Evolutionary conservation across 1,140 invertebrate genomes (phyloP).

Genomic region (Portunus trituberculatus): DNA sequence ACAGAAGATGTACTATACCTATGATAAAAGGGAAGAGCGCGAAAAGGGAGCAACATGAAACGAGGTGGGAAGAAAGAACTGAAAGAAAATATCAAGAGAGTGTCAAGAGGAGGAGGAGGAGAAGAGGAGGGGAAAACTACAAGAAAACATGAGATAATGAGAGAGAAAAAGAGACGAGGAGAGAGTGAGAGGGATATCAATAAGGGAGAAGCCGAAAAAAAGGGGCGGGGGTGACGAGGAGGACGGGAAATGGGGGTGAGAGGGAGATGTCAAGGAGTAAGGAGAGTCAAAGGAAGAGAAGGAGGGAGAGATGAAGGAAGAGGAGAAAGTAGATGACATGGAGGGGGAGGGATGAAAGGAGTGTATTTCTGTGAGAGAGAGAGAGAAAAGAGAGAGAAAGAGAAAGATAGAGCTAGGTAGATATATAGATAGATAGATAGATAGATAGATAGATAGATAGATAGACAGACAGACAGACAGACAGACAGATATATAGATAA

Average conservation of each 20-base stretch:
- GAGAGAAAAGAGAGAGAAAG: neutral
- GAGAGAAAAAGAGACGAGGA: too few relatives aligned
- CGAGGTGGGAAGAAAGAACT: too few relatives aligned
- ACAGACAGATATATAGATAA: neutral
- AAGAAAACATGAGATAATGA: too few relatives aligned
- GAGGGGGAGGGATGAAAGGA: neutral
- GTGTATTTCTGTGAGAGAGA: neutral
- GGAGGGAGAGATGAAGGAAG: neutral
- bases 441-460: neutral
- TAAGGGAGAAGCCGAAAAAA: neutral
- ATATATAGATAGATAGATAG: neutral
- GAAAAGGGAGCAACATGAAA: too few relatives aligned
- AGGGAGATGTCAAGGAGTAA: neutral
- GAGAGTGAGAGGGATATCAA: neutral
- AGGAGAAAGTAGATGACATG: neutral
- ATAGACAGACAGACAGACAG: neutral
- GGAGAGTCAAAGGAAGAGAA: neutral
- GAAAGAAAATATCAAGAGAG: too few relatives aligned
- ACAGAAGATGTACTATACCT: too few relatives aligned
- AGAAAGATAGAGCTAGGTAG: too few relatives aligned
- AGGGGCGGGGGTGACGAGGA: neutral
- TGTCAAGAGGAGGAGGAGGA: too few relatives aligned
- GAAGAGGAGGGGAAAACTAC: too few relatives aligned
- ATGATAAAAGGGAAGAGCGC: too few relatives aligned
- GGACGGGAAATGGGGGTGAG: neutral